Percentiles rank a stretch among this genome's conserved stretches.
Evolutionary conservation across 1,140 invertebrate species (phyloP).

Genomic region (Pentalonia nigronervosa): DNA sequence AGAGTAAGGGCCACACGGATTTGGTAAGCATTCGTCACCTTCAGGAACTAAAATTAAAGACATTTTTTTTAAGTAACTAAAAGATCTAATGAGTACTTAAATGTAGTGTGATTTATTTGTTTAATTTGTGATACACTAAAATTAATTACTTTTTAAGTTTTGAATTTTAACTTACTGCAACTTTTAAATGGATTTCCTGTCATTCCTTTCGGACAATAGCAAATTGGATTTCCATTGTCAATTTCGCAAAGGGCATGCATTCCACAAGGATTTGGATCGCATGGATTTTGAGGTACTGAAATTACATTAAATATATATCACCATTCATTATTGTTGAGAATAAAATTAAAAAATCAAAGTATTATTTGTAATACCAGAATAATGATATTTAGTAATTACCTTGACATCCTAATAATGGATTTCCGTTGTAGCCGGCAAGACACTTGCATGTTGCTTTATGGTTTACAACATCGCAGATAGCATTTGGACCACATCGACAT

Average conservation of each 20-base stretch:
- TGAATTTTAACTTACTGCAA: slow-evolving; percentile 78
- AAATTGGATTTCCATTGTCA: slow-evolving; percentile 85
- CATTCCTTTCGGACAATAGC: slow-evolving; percentile 86
- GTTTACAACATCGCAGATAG: slow-evolving; percentile 78
- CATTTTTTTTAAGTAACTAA: slow-evolving; percentile 28
- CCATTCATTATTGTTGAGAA: neutral
- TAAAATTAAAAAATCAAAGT: neutral
- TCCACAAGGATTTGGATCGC: slow-evolving; percentile 85
- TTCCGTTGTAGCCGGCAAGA: slow-evolving; percentile 76
- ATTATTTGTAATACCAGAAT: neutral
- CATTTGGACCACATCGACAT: slow-evolving; percentile 78
- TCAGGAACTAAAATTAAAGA: slow-evolving; percentile 75
- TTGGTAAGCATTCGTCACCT: slow-evolving; percentile 82
- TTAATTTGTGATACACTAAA: neutral
- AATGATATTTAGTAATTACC: slow-evolving; percentile 31
- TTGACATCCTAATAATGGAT: slow-evolving; percentile 69
- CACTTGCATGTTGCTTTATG: slow-evolving; percentile 80
- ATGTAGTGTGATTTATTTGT: neutral
- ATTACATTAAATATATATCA: slow-evolving; percentile 58
- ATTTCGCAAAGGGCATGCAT: slow-evolving; percentile 83
- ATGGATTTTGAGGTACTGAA: slow-evolving; percentile 73
- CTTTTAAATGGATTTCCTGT: slow-evolving; percentile 91
- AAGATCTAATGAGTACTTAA: neutral
- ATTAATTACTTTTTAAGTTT: neutral
- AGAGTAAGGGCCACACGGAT: slow-evolving; percentile 83